Conservation (phyloP, 2,797 vertebrate genomes). For the Acipenser oxyrinchus region DNA sequence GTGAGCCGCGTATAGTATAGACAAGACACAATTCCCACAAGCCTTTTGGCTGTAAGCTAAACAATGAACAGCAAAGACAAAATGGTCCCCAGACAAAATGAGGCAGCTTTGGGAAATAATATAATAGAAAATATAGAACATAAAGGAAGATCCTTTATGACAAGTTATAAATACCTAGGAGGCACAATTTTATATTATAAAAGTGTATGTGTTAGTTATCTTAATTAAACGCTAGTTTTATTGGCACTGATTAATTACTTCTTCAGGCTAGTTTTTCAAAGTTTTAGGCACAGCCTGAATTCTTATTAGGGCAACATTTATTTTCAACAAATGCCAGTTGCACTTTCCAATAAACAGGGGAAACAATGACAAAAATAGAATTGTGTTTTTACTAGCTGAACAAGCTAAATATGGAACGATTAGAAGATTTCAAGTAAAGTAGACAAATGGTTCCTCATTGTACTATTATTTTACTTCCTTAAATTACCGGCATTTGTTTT, state of each 20-base stretch:
- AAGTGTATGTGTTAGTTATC: conserved; percentile 46
- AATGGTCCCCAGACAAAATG: conserved; percentile 16
- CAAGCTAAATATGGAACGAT: background rate
- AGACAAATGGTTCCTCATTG: too few relatives aligned
- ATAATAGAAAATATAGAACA: conserved; percentile 25
- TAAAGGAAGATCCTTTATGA: conserved; percentile 46
- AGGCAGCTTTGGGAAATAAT: conserved; percentile 36
- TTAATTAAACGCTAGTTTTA: conserved; percentile 59
- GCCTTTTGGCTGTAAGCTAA: conserved; percentile 12
- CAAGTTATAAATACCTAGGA: conserved; percentile 23
- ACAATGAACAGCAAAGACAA: conserved; percentile 9
- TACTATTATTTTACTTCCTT: too few relatives aligned
- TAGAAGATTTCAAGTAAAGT: too few relatives aligned
- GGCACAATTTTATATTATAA: conserved; percentile 31
- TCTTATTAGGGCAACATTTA: conserved; percentile 10
- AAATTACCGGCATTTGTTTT: too few relatives aligned
- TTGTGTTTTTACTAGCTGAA: background rate
- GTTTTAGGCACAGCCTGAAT: conserved; percentile 25
- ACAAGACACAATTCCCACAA: conserved; percentile 9
- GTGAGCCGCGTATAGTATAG: background rate
- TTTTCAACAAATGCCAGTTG: conserved; percentile 12
- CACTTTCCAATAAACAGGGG: conserved; percentile 14
- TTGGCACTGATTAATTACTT: conserved; percentile 45
- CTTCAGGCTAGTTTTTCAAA: conserved; percentile 16
- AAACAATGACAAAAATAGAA: background rate